Percentiles rank a stretch among this genome's conserved stretches.
Evolutionary conservation across 2,888 invertebrate species (phyloP).

Genomic region (Pollenia angustigena): DNA sequence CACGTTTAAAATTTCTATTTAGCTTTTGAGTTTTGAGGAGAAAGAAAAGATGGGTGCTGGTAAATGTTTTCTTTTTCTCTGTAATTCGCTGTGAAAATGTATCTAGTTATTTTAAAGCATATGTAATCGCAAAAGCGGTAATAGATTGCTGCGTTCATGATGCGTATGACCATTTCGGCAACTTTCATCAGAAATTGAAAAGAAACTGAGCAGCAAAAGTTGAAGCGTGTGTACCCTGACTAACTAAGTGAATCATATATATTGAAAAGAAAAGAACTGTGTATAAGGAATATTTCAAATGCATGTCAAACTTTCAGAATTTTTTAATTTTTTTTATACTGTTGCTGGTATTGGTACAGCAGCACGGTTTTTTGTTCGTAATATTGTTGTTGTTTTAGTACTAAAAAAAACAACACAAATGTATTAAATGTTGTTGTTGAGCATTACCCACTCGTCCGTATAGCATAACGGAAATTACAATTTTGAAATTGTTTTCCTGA

Average conservation of each 20-base stretch:
- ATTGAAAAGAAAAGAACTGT: neutral
- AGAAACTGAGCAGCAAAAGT: too few species aligned
- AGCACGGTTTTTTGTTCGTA: neutral
- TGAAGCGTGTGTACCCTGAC: neutral
- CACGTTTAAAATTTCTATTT: too few species aligned
- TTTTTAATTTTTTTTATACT: slow-evolving; percentile 15
- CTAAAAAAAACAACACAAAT: neutral
- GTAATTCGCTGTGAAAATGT: too few species aligned
- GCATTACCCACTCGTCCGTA: slow-evolving; percentile 57
- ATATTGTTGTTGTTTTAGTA: neutral
- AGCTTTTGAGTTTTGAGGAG: too few species aligned
- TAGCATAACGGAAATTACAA: slow-evolving; percentile 68
- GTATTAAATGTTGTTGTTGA: slow-evolving; percentile 22
- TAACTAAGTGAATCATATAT: slow-evolving; percentile 3
- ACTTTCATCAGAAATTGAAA: too few species aligned
- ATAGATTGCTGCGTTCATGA: too few species aligned
- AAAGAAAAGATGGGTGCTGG: too few species aligned
- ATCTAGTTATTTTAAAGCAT: too few species aligned
- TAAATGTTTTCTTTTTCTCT: too few species aligned
- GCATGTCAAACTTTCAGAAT: slow-evolving; percentile 24
- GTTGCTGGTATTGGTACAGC: neutral
- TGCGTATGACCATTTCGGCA: too few species aligned
- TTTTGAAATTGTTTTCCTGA: slow-evolving; percentile 70
- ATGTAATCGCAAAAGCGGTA: too few species aligned
- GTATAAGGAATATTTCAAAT: slow-evolving; percentile 14